Evolutionary conservation across 2,797 vertebrate genomes (phyloP), one percentile per base, ranked within the genome.

Genomic region (Pangasius krempfi): DNA sequence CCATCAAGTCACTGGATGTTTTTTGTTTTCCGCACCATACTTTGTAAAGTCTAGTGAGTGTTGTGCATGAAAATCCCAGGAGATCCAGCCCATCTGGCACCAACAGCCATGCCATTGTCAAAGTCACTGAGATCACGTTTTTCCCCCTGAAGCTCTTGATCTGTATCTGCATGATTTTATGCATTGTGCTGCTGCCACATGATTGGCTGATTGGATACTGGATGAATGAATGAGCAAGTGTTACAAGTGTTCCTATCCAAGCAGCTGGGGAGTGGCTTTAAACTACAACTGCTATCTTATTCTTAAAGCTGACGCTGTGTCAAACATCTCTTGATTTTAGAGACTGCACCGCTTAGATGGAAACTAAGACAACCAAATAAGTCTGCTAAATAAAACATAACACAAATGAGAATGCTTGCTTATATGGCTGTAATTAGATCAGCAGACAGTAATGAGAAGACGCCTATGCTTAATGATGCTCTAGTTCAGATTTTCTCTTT

Each of bases 341-440:
- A 81, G 20, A 16, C 54, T 58, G 54, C 30, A 2, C 52, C 13
- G 22, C 56, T 82, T 82, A 14, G 37, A 82, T 82, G 37, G 44
- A 22, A 82, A 82, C 33, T 27, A 27, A 80, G 16, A 37, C 54
- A 58, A 37, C 30, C 18, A 12, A 60, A 82, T 40, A 82, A 22
- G 8, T 50, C 86, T 78, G 75, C 80, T 79, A 62, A 88, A 86
- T 44, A 44, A 68, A 89, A 86, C 88, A 83, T 87, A 85, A 88
- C 40, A 37, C 64, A 87, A 89, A 90, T 85, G 25, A 87, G 88
- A 89, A 79, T 87, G 72, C 75, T 84, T 87, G 78, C 72, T 58
- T 27, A 56, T 82, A 2, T 7, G 56, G 20, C 79, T 60, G 56
- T 81, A 82, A 82, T 82, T 82, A 82, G 79, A 82, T 87, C 68